A percentile compares a stretch with the other conserved stretches of the same genome.
Conservation (phyloP, 2,888 invertebrate genomes). For the Troides aeacus region DNA sequence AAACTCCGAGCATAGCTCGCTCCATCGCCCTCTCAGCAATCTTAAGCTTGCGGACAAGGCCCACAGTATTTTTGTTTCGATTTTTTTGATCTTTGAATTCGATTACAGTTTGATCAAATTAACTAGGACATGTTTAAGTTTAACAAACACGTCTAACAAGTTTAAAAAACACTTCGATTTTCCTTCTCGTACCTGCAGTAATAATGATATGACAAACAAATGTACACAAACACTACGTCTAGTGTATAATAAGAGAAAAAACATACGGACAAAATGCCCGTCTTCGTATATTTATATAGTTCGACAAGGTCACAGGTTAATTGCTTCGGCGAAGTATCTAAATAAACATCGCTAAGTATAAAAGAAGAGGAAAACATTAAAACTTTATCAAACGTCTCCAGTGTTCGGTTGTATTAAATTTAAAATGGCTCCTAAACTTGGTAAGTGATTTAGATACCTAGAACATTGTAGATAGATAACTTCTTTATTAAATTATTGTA, state of each 20-base stretch:
- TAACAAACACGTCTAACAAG: too few relatives aligned
- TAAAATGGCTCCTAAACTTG: conserved; percentile 8
- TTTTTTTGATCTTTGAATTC: too few relatives aligned
- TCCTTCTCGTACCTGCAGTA: too few relatives aligned
- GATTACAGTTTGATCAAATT: too few relatives aligned
- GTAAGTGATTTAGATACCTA: not conserved
- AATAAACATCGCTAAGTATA: conserved; percentile 7
- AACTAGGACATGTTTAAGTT: too few relatives aligned
- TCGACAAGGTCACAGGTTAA: conserved; percentile 2
- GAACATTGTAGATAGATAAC: not conserved
- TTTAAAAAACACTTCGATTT: too few relatives aligned
- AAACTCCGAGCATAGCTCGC: too few relatives aligned
- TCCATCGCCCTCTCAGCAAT: too few relatives aligned
- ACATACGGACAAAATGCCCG: not conserved
- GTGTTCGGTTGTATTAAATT: not conserved
- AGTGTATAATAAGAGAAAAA: not conserved
- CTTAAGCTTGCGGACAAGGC: too few relatives aligned
- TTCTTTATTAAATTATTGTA: not conserved
- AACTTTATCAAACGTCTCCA: not conserved
- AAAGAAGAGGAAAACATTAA: not conserved
- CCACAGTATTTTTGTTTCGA: too few relatives aligned
- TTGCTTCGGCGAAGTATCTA: not conserved
- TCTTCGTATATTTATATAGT: not conserved
- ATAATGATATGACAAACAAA: too few relatives aligned
- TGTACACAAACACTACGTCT: too few relatives aligned